Evolutionary conservation across 2,888 invertebrate genomes (phyloP).

Genomic region (Axea sp.): DNA sequence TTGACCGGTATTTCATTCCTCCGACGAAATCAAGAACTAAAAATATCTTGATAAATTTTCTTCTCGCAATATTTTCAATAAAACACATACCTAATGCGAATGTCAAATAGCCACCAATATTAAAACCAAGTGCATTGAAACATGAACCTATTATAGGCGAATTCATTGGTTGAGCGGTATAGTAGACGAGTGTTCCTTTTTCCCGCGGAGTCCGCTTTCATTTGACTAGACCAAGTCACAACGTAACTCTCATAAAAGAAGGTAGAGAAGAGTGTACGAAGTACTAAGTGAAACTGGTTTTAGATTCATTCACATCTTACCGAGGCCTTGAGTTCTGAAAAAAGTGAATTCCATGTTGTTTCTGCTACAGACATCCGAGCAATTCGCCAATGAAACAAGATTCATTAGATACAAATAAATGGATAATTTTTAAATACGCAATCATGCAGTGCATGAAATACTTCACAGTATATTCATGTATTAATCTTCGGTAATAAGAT

Average conservation of each 20-base stretch:
- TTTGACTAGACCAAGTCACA: slow-evolving; percentile 42
- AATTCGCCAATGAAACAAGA: slow-evolving; percentile 36
- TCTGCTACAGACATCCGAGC: slow-evolving; percentile 64
- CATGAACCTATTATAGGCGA: slow-evolving; percentile 11
- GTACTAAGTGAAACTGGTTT: slow-evolving; percentile 72
- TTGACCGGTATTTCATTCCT: too few relatives aligned
- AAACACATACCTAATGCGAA: slow-evolving; percentile 11
- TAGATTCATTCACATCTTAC: slow-evolving; percentile 76
- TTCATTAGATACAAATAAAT: slow-evolving; percentile 48
- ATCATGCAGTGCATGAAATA: slow-evolving; percentile 27
- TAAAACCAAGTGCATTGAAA: slow-evolving; percentile 9
- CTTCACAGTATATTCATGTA: slow-evolving; percentile 2
- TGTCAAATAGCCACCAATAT: slow-evolving; percentile 7
- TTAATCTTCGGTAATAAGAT: slow-evolving; percentile 8
- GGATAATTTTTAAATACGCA: slow-evolving; percentile 13
- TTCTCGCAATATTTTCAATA: too few relatives aligned
- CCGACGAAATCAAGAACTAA: too few relatives aligned
- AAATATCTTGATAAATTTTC: too few relatives aligned
- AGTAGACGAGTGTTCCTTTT: neutral
- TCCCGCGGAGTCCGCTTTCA: slow-evolving; percentile 29
- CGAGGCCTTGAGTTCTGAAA: slow-evolving; percentile 72
- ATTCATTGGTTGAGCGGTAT: neutral
- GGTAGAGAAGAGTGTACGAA: slow-evolving; percentile 61
- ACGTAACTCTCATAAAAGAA: slow-evolving; percentile 60
- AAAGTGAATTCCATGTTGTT: slow-evolving; percentile 69